Base-by-base conservation (phyloP, 2,113 vertebrate species). In the Megaceryle maxima region DNA sequence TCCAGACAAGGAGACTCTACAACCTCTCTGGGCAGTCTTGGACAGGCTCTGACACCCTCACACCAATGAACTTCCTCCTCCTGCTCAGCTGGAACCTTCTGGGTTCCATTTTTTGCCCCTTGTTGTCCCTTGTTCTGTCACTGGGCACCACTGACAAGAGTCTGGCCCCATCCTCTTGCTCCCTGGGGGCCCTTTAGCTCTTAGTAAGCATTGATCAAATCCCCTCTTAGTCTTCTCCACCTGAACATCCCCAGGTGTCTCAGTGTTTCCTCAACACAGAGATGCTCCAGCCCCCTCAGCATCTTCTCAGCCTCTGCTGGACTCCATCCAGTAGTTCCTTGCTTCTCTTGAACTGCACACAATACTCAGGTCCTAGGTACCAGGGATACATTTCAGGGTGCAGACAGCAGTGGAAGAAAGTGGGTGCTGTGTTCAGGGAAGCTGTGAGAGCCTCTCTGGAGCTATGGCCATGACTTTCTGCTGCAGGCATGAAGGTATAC, bases 371-470 rank as follows among this genome's bases (percentile, higher is more conserved):
- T 84, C 64, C 41, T 10, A 56, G 41, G 29, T 1, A 1, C 37
- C 37, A 53, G 24, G 24, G 7, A 4, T 17, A 29, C 2, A 6
- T 16, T 69, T 66, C 28, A 59, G 18, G 8, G 28, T 53, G 41
- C 17, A 37, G 8, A 31, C 5, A 25, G 48, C 24, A 13, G 7
- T 31, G 28, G 48, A 26, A 63, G 5, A 35, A 76, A 20, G 39
- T 0, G 2, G 26, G 2, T n/a, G 8, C n/a, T 60, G 14, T 19
- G 5, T 33, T 37, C 2, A 1, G 13, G 41, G 26, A 46, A 43
- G 48, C 3, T 11, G 6, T 29, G 26, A 39, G 10, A 75, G 22
- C 33, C 17, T 29, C 25, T 51, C 35, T 28, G 35, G 50, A 62
- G 60, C 21, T 56, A 6, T 2, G 4, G 25, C 16, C n/a, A 39